phyloP scores from a whole-genome alignment of 2,113 vertebrate species.

The Macroglossus sobrinus region DNA sequence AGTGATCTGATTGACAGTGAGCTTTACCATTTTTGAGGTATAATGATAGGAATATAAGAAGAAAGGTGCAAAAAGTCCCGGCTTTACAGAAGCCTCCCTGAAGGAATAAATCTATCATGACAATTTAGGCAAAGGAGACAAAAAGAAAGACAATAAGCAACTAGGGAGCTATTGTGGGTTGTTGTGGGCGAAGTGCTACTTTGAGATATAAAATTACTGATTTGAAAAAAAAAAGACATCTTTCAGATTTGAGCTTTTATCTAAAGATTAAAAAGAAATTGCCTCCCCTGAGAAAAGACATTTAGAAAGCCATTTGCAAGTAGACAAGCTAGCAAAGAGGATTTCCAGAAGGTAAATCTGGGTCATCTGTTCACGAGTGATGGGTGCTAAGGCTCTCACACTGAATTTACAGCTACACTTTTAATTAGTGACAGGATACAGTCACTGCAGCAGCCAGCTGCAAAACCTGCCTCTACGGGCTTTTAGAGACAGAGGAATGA shows the following conservation, averaged over 20 bases:
- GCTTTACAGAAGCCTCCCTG: background rate
- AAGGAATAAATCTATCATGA: background rate
- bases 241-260: constrained; percentile 49
- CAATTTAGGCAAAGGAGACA: background rate
- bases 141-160: background rate
- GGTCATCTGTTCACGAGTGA: constrained; percentile 25
- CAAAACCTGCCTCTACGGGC: constrained; percentile 35
- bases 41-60: background rate
- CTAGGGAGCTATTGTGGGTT: background rate
- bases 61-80: background rate
- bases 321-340: background rate
- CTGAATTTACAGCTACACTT: constrained; percentile 51
- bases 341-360: constrained; percentile 45
- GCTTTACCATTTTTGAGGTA: background rate
- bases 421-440: constrained; percentile 60
- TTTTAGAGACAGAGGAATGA: constrained; percentile 12
- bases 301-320: constrained; percentile 55
- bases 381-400: constrained; percentile 32
- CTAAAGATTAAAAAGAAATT: constrained; percentile 39
- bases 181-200: background rate
- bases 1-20: constrained; percentile 32
- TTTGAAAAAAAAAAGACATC: background rate
- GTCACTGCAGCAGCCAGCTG: background rate
- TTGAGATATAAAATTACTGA: constrained; percentile 25
- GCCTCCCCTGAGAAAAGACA: constrained; percentile 15